phyloP scores from a whole-genome alignment of 1,140 invertebrate species.

The Oryzaephilus surinamensis region DNA sequence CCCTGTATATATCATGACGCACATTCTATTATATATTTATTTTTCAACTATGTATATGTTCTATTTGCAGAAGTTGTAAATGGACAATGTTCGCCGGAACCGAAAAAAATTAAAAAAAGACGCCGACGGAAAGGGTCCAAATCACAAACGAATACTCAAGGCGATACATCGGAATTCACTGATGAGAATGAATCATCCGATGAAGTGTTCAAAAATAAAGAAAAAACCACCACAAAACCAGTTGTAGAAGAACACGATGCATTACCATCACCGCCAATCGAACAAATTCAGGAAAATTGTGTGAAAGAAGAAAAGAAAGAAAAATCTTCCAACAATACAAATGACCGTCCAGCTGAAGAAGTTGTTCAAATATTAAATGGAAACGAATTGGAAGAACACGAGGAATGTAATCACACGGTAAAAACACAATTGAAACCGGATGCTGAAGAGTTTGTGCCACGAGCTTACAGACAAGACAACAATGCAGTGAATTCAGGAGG shows the following conservation, averaged over 20 bases:
- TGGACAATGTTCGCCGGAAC: conserved; percentile 11
- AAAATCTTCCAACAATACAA: neutral
- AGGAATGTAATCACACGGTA: conserved; percentile 2
- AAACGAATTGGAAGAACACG: conserved; percentile 2
- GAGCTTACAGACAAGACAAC: conserved; percentile 15
- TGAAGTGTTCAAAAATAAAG: neutral
- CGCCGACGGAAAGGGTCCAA: conserved; percentile 26
- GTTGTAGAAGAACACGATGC: neutral
- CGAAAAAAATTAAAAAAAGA: conserved; percentile 25
- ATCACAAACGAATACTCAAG: conserved; percentile 15
- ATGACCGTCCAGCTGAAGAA: conserved; percentile 1
- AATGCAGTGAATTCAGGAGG: conserved; percentile 10
- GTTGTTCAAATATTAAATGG: neutral
- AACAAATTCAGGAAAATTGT: conserved; percentile 4
- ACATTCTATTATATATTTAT: no score
- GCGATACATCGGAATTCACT: conserved; percentile 18
- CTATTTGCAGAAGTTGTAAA: conserved; percentile 8
- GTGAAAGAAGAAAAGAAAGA: conserved; percentile 5
- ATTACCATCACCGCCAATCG: neutral
- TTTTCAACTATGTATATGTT: no score
- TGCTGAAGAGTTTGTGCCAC: conserved; percentile 34
- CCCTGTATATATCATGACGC: no score
- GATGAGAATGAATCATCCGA: conserved; percentile 15
- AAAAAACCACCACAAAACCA: neutral
- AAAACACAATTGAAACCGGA: conserved; percentile 30